Percentiles rank a stretch among this genome's conserved stretches.
These are phyloP conservation scores for Alethe castanea DNA, from an alignment of 2,113 vertebrate species.

Conservation along the genomic window DNA sequence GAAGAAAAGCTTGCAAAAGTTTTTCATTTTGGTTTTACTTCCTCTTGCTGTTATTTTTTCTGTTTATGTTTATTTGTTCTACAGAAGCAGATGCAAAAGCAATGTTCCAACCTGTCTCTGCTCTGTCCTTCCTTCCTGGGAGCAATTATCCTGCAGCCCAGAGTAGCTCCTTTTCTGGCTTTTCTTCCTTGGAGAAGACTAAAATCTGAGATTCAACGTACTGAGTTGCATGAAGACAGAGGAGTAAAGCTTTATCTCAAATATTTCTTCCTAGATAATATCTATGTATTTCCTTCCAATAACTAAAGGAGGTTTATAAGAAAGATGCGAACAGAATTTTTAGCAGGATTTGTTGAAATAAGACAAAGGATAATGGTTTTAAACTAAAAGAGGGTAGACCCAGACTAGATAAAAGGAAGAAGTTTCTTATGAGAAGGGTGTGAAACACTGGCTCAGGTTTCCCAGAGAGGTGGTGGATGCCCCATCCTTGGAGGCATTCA, in stretches of 20 bases:
- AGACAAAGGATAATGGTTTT: not conserved
- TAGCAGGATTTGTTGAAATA: not conserved
- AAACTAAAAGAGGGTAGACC: not conserved
- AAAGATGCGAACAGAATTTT: not conserved
- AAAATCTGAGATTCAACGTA: not conserved
- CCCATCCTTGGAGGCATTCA: not conserved
- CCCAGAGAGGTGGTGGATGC: not conserved
- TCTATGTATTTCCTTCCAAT: not conserved
- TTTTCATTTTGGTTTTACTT: constrained; percentile 34
- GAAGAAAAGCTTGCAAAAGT: not conserved
- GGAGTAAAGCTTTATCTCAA: not conserved
- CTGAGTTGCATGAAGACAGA: not conserved
- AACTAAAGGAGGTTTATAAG: not conserved
- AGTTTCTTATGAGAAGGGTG: rapidly evolving
- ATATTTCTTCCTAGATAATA: not conserved
- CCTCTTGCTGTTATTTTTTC: constrained; percentile 15
- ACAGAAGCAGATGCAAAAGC: not conserved
- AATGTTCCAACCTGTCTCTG: constrained; percentile 5
- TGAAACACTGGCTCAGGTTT: not conserved
- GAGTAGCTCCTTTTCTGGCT: not conserved
- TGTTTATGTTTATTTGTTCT: constrained; percentile 21
- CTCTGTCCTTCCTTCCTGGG: not conserved
- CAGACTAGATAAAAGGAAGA: not conserved
- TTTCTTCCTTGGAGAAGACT: not conserved
- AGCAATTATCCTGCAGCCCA: not conserved